phyloP scores from a whole-genome alignment of 2,888 invertebrate species.

The Callyntrura guangdongensis region DNA sequence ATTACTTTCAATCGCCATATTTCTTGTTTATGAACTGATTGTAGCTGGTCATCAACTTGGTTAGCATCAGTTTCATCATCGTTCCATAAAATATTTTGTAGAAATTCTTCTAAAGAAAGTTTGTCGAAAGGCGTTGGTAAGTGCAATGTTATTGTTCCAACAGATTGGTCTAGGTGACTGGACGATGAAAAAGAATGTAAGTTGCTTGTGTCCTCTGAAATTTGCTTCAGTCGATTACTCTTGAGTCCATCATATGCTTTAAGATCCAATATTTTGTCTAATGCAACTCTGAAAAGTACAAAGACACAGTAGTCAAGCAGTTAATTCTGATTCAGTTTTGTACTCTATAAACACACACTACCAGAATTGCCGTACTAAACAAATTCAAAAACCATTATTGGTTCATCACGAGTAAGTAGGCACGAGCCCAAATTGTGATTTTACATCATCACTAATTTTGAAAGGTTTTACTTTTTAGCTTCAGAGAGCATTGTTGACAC shows the following conservation, averaged over 20 bases:
- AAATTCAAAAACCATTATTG: too few relatives aligned
- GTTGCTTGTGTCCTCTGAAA: conserved; percentile 63
- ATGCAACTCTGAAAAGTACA: conserved; percentile 85
- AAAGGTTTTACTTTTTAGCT: too few relatives aligned
- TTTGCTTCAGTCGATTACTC: conserved; percentile 65
- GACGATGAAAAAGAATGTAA: conserved; percentile 69
- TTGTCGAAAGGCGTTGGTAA: conserved; percentile 80
- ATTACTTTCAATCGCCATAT: background rate
- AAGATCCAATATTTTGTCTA: conserved; percentile 86
- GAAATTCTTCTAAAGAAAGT: conserved; percentile 77
- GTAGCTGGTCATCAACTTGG: background rate
- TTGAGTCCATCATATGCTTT: conserved; percentile 85
- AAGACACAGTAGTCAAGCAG: too few relatives aligned
- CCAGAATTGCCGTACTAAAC: too few relatives aligned
- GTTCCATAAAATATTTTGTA: conserved; percentile 83
- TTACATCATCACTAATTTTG: too few relatives aligned
- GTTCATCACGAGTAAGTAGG: too few relatives aligned
- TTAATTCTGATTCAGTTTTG: too few relatives aligned
- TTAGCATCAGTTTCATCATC: conserved; percentile 57
- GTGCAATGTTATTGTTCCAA: conserved; percentile 81
- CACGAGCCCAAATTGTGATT: too few relatives aligned
- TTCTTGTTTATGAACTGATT: background rate
- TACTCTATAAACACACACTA: too few relatives aligned
- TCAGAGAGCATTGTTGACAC: too few relatives aligned
- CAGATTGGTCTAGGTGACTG: conserved; percentile 82